These are phyloP conservation scores for Pimephales promelas DNA, from an alignment of 2,113 vertebrate genomes.

Conservation along the genomic window DNA sequence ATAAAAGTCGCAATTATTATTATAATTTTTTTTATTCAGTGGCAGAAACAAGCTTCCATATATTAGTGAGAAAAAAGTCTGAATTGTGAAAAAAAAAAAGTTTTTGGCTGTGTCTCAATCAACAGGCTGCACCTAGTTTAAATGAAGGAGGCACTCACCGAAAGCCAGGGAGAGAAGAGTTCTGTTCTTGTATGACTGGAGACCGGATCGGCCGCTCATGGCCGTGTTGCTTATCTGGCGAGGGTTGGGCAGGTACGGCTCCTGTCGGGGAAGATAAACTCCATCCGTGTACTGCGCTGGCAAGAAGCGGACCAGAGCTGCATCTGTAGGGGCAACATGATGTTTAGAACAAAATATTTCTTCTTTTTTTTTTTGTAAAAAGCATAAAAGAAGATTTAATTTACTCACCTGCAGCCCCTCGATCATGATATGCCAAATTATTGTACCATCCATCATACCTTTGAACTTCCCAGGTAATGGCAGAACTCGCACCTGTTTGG, in stretches of 20 bases:
- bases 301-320: conserved; percentile 78
- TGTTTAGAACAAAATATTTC: neutral
- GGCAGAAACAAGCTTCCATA: too few species aligned
- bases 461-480: conserved; percentile 84
- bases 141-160: conserved; percentile 73
- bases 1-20: too few species aligned
- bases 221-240: conserved; percentile 77
- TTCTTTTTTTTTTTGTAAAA: neutral
- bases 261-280: conserved; percentile 80
- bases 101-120: neutral
- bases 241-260: conserved; percentile 84
- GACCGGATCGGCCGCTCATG: conserved; percentile 72
- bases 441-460: conserved; percentile 98
- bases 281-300: conserved; percentile 86
- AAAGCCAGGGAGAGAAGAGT: conserved; percentile 91
- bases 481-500: conserved; percentile 70
- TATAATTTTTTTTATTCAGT: too few species aligned
- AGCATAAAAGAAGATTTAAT: neutral
- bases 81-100: too few species aligned
- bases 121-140: neutral
- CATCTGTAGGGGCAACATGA: conserved; percentile 72
- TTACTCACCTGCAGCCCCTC: conserved; percentile 80
- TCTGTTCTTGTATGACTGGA: conserved; percentile 77
- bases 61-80: too few species aligned
- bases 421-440: conserved; percentile 83